phyloP scores from a whole-genome alignment of 2,888 invertebrate genomes.

The Serripes groenlandicus region DNA sequence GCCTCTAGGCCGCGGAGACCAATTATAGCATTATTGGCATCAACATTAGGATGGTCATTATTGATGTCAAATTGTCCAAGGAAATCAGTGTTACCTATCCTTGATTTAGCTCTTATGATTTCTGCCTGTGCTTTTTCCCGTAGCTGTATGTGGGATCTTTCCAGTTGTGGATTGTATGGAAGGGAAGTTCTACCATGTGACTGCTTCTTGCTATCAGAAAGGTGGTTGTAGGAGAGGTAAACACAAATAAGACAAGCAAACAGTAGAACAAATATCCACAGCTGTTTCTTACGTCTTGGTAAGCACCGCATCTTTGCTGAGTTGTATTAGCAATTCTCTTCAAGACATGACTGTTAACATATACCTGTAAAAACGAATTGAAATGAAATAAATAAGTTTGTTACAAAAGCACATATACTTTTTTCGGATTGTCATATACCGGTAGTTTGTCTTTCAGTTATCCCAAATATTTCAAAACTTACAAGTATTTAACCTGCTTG shows the following conservation, averaged over 20 bases:
- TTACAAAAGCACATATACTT: too few species aligned
- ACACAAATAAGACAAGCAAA: constrained; percentile 55
- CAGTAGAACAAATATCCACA: constrained; percentile 56
- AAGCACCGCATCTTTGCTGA: constrained; percentile 38
- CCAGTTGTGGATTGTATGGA: not conserved
- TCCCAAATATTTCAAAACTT: too few species aligned
- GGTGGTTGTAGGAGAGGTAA: constrained; percentile 49
- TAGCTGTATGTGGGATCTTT: not conserved
- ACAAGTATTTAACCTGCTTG: too few species aligned
- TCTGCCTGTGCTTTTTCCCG: constrained; percentile 28
- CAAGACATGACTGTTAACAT: too few species aligned
- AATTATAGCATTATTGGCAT: constrained; percentile 9
- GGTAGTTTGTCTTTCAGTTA: too few species aligned
- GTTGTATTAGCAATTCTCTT: too few species aligned
- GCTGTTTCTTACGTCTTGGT: constrained; percentile 52
- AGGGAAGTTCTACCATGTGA: not conserved
- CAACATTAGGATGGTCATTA: constrained; percentile 1
- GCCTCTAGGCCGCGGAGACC: constrained; percentile 46
- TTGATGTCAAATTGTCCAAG: not conserved
- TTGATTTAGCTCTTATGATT: constrained; percentile 30
- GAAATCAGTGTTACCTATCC: not conserved
- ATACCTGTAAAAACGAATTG: too few species aligned
- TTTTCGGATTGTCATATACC: too few species aligned
- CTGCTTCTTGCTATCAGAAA: constrained; percentile 41
- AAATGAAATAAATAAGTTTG: too few species aligned